phyloP scores from a whole-genome alignment of 2,797 vertebrate genomes.

The Sebastes flavidus region DNA sequence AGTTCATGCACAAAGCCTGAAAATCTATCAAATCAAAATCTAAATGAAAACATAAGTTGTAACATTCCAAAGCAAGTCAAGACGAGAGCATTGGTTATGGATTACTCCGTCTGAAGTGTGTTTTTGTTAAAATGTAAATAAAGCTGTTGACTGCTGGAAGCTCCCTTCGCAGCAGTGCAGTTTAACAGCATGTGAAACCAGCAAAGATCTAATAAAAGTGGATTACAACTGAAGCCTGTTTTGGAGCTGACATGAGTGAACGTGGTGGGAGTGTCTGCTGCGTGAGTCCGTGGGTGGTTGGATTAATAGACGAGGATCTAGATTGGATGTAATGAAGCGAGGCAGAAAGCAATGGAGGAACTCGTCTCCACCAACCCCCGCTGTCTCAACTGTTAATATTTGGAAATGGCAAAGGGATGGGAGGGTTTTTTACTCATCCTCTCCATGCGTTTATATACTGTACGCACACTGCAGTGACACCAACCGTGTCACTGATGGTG shows the following conservation, averaged over 20 bases:
- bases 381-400: conserved; percentile 58
- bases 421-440: background rate
- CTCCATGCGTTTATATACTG: background rate
- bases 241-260: conserved; percentile 18
- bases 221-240: conserved; percentile 14
- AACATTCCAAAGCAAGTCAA: background rate
- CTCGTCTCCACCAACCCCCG: conserved; percentile 9
- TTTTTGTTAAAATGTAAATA: conserved; percentile 1
- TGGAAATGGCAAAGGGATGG: conserved; percentile 30
- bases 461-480: too few relatives aligned
- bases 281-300: conserved; percentile 22
- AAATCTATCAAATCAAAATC: background rate
- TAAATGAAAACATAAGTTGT: background rate
- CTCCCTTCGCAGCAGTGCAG: background rate
- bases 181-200: background rate
- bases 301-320: conserved; percentile 58
- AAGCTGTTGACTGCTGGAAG: background rate
- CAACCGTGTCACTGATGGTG: background rate
- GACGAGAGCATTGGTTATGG: background rate
- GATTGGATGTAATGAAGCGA: conserved; percentile 70
- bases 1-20: background rate
- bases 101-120: background rate
- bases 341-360: conserved; percentile 35
- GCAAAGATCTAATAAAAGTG: background rate
- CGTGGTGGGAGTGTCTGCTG: background rate